Base-by-base conservation (phyloP, 2,797 vertebrate genomes). In the Melanotaenia trifasciata region DNA sequence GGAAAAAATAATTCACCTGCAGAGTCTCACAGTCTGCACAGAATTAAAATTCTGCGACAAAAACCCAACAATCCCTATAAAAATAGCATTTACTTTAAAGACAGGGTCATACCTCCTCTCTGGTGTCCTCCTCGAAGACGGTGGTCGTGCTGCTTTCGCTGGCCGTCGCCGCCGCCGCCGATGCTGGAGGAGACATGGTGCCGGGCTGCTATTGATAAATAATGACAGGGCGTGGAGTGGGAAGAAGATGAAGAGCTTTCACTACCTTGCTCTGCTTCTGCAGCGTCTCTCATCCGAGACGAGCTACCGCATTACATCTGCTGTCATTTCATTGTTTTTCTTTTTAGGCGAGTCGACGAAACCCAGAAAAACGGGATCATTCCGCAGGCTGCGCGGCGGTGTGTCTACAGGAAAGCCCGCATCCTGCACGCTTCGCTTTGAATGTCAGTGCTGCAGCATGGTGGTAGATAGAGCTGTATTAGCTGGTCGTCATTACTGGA, bases 171-270 rank as follows among this genome's bases (percentile, higher is more conserved):
- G 95, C 96, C 40, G 40, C 40, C 74, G 96, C 96, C 80, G 96
- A 96, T 59, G 95, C 89, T 64, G 96, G 96, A 66, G 96, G 88
- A 92, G 96, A 96, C 96, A 95, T 95, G 87, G 59, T 92, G 74
- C 71, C 26, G 69, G 58, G 78, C 59, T 28, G 75, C 50, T 64
- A 26, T 1, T 22, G 81, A 53, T 36, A 18, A n/a, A 71, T 68
- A 58, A 64, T 56, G 72, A 74, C 45, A 80, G 89, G 92, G 89
- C 85, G 90, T 89, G 92, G 65, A 79, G 67, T 3, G 59, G 68
- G 40, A 43, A 43, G 77, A 28, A 63, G 68, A 79, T 68, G 54
- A 64, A 53, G 74, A 75, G 45, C 47, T 74, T 45, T 85, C 63
- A 64, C 80, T 35, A 0, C 75, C 67, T 79, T 78, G 64, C 0